Evolutionary conservation across 2,797 vertebrate species (phyloP), one percentile per base, ranked within the genome.

Genomic region (Thamnophis elegans): DNA sequence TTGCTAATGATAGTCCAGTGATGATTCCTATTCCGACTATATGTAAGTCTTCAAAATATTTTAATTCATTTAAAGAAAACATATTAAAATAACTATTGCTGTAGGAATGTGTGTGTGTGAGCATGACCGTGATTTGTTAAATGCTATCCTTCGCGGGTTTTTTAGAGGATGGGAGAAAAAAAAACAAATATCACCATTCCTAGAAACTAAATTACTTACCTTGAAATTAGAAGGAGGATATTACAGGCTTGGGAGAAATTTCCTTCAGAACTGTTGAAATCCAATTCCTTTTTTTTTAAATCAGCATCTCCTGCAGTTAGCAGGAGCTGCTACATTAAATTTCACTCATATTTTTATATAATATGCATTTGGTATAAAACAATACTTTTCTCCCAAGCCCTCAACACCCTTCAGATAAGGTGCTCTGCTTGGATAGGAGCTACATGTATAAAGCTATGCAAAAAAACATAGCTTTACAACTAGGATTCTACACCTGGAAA

Each of bases 1-100:
- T 36, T 47, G 36, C 4, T 73, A 82, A 53, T 36, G 92, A 93
- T 59, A 32, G 14, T 4, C 65, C 65, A 7, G 85, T 16, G 47
- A 54, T 36, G 22, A 9, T 13, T 51, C 60, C 82, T 73, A 68
- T 90, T n/a, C 92, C 92, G 7, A 54, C 20, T 82, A 62, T 91
- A 82, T 86, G 92, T 93, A 53, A 93, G 92, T 91, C 56, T 88
- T 62, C 47, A 87, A 88, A 93, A 91, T 25, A 25, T 14, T 28
- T 55, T 55, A 42, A 53, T 85, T 53, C 6, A 7, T 65, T 51
- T 68, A 36, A 32, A 68, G 51, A 56, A 6, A 92, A 42, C 16
- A 28, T 10, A 78, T 36, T 12, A 26, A 25, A 62, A 87, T 36
- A 85, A 12, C 11, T 42, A n/a, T 47, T 73, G 87, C 51, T 56